Conservation (phyloP, 1,140 invertebrate genomes). For the Orussus abietinus region DNA sequence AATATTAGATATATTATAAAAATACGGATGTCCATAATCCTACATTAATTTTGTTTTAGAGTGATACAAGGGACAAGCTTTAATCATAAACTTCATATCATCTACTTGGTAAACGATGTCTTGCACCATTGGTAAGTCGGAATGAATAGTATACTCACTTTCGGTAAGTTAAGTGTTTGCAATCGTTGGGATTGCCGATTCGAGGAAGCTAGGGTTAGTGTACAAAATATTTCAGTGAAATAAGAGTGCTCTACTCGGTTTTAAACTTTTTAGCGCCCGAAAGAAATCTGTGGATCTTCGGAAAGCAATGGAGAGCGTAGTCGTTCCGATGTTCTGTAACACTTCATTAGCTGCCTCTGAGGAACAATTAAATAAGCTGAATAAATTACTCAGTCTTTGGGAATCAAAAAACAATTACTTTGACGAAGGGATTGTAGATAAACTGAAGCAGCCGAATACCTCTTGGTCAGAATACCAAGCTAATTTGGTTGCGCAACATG, state of each 20-base stretch:
- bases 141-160: too few relatives aligned
- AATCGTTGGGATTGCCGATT: too few relatives aligned
- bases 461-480: constrained; percentile 84
- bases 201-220: too few relatives aligned
- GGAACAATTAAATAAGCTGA: constrained; percentile 84
- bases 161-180: too few relatives aligned
- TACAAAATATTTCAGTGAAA: too few relatives aligned
- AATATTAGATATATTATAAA: not conserved
- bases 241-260: too few relatives aligned
- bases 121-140: constrained; percentile 90
- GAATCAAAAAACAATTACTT: constrained; percentile 96
- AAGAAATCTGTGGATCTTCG: constrained; percentile 92
- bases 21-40: not conserved
- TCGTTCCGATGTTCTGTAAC: constrained; percentile 96
- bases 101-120: constrained; percentile 97
- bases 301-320: constrained; percentile 85
- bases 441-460: constrained; percentile 71
- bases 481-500: constrained; percentile 74
- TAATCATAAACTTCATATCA: constrained; percentile 89
- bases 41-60: constrained; percentile 55
- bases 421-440: constrained; percentile 76
- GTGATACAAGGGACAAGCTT: constrained; percentile 77
- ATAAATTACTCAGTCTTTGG: constrained; percentile 90
- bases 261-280: constrained; percentile 69
- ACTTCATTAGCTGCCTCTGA: constrained; percentile 77